Evolutionary conservation across 1,140 invertebrate genomes (phyloP).

Genomic region (Drosophila pandora): DNA sequence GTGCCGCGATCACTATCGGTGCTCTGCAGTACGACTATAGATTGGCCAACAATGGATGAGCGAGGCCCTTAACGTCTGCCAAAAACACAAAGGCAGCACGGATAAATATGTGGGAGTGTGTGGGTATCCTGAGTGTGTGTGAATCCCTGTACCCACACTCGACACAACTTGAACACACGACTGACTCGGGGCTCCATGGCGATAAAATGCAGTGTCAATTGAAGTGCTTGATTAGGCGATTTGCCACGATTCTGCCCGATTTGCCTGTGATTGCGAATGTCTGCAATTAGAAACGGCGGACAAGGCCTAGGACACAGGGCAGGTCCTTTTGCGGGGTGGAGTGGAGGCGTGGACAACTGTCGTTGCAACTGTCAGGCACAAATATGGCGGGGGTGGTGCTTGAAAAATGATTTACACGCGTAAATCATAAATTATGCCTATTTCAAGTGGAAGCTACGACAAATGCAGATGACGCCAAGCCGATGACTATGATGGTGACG

Average conservation of each 20-base stretch:
- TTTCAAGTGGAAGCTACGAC: slow-evolving; percentile 61
- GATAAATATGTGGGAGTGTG: not conserved
- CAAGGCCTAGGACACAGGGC: not conserved
- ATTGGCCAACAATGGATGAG: slow-evolving; percentile 26
- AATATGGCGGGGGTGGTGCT: slow-evolving; percentile 38
- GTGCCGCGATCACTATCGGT: slow-evolving; percentile 32
- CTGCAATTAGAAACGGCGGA: slow-evolving; percentile 74
- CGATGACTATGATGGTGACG: slow-evolving; percentile 28
- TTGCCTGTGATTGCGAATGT: slow-evolving; percentile 57
- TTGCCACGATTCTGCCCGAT: slow-evolving; percentile 24
- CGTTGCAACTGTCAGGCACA: slow-evolving; percentile 55
- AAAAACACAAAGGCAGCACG: slow-evolving; percentile 39
- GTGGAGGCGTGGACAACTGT: slow-evolving; percentile 29
- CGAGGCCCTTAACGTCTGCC: slow-evolving; percentile 43
- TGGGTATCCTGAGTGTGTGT: no score
- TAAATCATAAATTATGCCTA: slow-evolving; percentile 75
- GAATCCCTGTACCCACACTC: slow-evolving; percentile 24
- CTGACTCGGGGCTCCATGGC: slow-evolving; percentile 35
- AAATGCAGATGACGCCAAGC: slow-evolving; percentile 63
- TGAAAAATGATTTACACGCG: slow-evolving; percentile 74
- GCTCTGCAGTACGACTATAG: slow-evolving; percentile 11
- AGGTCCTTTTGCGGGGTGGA: not conserved
- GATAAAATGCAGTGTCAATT: slow-evolving; percentile 70
- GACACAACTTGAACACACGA: slow-evolving; percentile 49
- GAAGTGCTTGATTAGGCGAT: slow-evolving; percentile 56